phyloP scores from a whole-genome alignment of 2,113 vertebrate species.

The Tyto alba region DNA sequence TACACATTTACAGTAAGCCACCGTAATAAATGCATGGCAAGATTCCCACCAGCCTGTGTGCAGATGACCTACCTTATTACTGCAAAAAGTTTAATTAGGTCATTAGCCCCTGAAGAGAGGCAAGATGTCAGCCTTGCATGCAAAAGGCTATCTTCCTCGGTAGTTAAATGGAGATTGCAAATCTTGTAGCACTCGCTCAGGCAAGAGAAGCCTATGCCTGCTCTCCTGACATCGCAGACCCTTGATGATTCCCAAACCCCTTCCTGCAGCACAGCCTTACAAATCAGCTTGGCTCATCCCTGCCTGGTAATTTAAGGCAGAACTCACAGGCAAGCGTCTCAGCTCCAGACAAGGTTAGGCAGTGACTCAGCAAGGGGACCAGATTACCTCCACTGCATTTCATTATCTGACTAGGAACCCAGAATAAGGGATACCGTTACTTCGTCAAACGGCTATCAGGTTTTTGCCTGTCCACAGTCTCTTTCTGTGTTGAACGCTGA shows the following conservation, averaged over 20 bases:
- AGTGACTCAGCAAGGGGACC: neutral
- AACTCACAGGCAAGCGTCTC: neutral
- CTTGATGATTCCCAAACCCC: neutral
- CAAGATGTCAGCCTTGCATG: neutral
- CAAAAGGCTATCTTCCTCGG: neutral
- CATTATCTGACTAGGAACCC: neutral
- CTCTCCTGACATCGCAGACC: neutral
- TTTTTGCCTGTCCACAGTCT: neutral
- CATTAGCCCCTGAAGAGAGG: neutral
- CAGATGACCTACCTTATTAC: neutral
- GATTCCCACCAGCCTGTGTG: neutral
- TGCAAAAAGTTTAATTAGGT: neutral
- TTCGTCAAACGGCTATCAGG: neutral
- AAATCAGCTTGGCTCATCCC: neutral
- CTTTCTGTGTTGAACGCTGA: neutral
- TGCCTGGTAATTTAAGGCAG: neutral
- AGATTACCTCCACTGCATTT: neutral
- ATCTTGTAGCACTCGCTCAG: accelerated
- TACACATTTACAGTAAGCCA: neutral
- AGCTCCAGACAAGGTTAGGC: neutral
- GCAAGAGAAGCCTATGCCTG: neutral
- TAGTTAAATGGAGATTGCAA: neutral
- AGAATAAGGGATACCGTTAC: neutral
- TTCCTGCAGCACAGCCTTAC: neutral
- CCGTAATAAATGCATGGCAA: neutral